Evolutionary conservation across 2,888 invertebrate species (phyloP).

Genomic region (Sinelater perroti): DNA sequence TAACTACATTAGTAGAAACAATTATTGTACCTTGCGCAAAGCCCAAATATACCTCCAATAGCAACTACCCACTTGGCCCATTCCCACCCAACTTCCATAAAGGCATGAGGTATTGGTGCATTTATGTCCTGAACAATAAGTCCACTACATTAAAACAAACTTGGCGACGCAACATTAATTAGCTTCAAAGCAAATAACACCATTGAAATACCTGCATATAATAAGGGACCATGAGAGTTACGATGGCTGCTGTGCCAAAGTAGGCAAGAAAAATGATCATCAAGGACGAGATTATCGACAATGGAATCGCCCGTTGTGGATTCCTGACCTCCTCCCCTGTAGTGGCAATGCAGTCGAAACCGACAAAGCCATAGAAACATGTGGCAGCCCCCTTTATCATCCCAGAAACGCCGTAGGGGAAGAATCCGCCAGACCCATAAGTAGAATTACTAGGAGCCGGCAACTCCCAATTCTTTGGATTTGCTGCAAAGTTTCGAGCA

Average conservation of each 20-base stretch:
- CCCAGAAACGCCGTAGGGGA: conserved; percentile 82
- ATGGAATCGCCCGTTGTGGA: conserved; percentile 86
- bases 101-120: conserved; percentile 84
- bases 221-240: conserved; percentile 89
- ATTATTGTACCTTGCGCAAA: conserved; percentile 81
- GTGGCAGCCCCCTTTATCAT: conserved; percentile 82
- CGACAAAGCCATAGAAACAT: conserved; percentile 93
- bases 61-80: conserved; percentile 85
- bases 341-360: conserved; percentile 90
- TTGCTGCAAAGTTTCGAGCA: conserved; percentile 51
- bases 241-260: conserved; percentile 85
- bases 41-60: conserved; percentile 84
- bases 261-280: conserved; percentile 87
- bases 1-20: background rate
- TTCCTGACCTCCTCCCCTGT: conserved; percentile 90
- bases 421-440: conserved; percentile 78
- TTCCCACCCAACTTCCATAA: conserved; percentile 76
- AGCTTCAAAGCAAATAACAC: background rate
- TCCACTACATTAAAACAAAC: background rate
- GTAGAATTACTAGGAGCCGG: conserved; percentile 34
- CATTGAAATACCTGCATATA: conserved; percentile 68
- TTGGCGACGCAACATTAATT: conserved; percentile 14
- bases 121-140: conserved; percentile 68
- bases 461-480: conserved; percentile 63
- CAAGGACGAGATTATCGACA: conserved; percentile 85